A percentile compares a stretch with the other conserved stretches of the same genome.
Conservation (phyloP, 2,888 invertebrate species). For the Euplexia lucipara region DNA sequence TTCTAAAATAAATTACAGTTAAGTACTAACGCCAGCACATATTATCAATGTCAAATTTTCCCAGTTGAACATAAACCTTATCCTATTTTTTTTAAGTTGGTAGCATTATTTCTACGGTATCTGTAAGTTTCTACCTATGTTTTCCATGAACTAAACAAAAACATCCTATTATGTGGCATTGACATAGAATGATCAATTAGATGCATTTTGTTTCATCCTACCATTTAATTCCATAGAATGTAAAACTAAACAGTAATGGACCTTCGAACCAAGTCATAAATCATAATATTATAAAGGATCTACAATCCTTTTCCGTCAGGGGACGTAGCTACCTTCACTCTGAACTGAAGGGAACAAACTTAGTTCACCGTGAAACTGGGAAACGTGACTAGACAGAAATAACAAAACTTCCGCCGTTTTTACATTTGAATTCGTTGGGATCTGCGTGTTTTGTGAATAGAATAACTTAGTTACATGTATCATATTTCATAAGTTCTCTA, state of each 20-base stretch:
- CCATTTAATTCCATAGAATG: background rate
- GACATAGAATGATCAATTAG: background rate
- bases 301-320: conserved; percentile 60
- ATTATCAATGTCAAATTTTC: no score
- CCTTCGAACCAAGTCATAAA: conserved; percentile 63
- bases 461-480: conserved; percentile 46
- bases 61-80: no score
- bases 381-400: conserved; percentile 72
- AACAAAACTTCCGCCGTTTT: conserved; percentile 63
- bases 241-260: conserved; percentile 22
- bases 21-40: no score
- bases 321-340: conserved; percentile 49
- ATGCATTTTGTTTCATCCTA: conserved; percentile 13
- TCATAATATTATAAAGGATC: conserved; percentile 52
- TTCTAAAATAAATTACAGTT: no score
- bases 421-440: conserved; percentile 55
- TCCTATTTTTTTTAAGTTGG: no score
- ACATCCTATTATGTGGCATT: background rate
- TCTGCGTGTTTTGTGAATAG: conserved; percentile 48
- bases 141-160: conserved; percentile 3
- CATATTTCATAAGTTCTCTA: conserved; percentile 40
- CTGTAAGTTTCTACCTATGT: background rate
- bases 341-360: conserved; percentile 62
- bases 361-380: conserved; percentile 63
- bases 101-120: no score